Base-by-base conservation (phyloP, 2,888 invertebrate species). In the Oxystoma pomonae region DNA sequence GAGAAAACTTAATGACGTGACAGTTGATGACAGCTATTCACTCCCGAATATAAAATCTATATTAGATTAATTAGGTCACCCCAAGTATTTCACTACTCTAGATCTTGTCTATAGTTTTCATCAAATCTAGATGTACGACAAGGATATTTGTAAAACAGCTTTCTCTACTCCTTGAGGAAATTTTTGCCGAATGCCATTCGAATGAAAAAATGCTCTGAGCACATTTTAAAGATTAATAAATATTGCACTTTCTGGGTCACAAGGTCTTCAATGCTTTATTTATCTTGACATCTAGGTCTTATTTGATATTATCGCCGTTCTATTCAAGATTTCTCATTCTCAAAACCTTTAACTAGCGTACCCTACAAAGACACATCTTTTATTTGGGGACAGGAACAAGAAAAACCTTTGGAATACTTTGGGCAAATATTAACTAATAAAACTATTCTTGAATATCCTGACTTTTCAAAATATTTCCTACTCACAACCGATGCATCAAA, bases 21-120 rank as follows among this genome's bases (percentile, higher is more conserved):
- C 79, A 0, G 69, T 77, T 0, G 73, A 71, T 2, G 76, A 79
- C 59, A 66, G 70, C 2, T 77, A 74, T 64, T 76, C 78, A 1
- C 64, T 79, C 20, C 76, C 78, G 0, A 75, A 75, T 62, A 79
- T 78, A 2, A 64, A 68, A 1, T 74, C 76, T 53, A 77, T 79
- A 56, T 63, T 78, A 16, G 74, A 77, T 61, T 74, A 78, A 67
- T 61, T 80, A 60, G 76, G 77, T 35, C 71, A 73, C 61, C 68
- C 76, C 1, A 71, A 71, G 61, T 79, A 76, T 67, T 80, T 78
- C 59, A 72, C 76, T 1, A 76, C 74, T 0, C 49, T 80, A 49
- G 79, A 79, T 66, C 60, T 80, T n/a, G 74, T 77, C 1, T 71
- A 71, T 1, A 78, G 78, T 0, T 80, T 75, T 66, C 78, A 80